Percentiles rank a stretch among this genome's conserved stretches.
These are phyloP conservation scores for Todus mexicanus DNA, from an alignment of 2,797 vertebrate genomes.

Conservation along the genomic window DNA sequence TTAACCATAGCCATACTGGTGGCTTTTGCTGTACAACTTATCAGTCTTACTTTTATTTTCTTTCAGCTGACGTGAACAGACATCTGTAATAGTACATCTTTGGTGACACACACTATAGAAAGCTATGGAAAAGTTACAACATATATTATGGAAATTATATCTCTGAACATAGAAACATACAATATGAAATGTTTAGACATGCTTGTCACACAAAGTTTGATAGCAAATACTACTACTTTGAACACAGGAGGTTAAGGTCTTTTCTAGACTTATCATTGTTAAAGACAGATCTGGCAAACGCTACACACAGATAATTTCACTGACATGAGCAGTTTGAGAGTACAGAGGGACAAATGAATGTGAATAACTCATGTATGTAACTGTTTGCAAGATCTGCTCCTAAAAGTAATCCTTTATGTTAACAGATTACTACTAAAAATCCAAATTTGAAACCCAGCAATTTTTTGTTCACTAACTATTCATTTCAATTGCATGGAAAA, in stretches of 20 bases:
- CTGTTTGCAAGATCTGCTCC: background rate
- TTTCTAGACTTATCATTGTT: background rate
- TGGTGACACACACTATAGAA: background rate
- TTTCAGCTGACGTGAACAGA: background rate
- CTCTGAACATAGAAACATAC: background rate
- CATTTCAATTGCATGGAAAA: slow-evolving; percentile 1
- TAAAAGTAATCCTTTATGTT: background rate
- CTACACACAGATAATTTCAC: background rate
- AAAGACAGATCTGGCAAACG: background rate
- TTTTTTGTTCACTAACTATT: background rate
- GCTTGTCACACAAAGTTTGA: background rate
- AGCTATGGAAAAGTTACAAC: slow-evolving; percentile 7
- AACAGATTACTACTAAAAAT: background rate
- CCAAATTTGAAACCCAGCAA: background rate
- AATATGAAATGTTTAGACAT: background rate
- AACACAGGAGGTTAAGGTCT: background rate
- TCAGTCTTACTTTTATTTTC: slow-evolving; percentile 38
- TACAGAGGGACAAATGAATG: background rate
- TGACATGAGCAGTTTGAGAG: background rate
- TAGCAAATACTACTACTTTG: background rate
- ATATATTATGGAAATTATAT: background rate
- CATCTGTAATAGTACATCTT: background rate
- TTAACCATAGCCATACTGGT: background rate
- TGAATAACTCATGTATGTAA: background rate
- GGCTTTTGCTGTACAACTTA: background rate